phyloP scores from a whole-genome alignment of 35 echinoderm and acorn worm genomes.

The Holothuria glaberrima region DNA sequence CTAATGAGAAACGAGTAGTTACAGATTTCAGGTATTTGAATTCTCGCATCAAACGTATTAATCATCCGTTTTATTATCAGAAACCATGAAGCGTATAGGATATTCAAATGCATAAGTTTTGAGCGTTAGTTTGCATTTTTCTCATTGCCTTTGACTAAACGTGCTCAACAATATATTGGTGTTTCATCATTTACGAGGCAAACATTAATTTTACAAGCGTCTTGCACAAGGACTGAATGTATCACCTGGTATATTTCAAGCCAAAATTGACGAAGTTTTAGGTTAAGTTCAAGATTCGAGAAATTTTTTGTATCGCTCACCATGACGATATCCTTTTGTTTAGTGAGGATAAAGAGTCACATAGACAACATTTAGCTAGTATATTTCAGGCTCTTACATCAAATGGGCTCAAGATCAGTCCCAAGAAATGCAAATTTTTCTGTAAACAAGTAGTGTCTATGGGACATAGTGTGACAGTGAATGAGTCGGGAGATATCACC shows the following conservation, averaged over 20 bases:
- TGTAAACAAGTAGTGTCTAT: not conserved
- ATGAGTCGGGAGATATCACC: not conserved
- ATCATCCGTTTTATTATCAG: no score
- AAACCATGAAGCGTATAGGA: no score
- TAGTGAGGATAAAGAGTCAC: constrained; percentile 18
- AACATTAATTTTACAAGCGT: constrained; percentile 30
- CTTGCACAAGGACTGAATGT: constrained; percentile 12
- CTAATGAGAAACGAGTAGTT: no score
- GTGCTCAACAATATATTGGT: no score
- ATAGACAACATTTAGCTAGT: not conserved
- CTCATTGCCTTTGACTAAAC: no score
- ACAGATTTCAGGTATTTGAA: no score
- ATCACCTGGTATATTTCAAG: constrained; percentile 6
- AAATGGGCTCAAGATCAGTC: constrained; percentile 14
- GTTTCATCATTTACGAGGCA: not conserved
- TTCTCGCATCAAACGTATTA: no score
- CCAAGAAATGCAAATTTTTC: constrained; percentile 30
- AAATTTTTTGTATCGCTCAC: constrained; percentile 43
- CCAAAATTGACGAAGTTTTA: constrained; percentile 31
- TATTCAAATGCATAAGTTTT: no score
- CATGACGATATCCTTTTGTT: constrained; percentile 36
- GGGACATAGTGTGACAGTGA: not conserved
- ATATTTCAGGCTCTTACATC: constrained; percentile 17
- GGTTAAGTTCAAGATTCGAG: not conserved
- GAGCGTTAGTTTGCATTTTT: no score